phyloP scores from a whole-genome alignment of 1,140 invertebrate genomes.

The Atta colombica region DNA sequence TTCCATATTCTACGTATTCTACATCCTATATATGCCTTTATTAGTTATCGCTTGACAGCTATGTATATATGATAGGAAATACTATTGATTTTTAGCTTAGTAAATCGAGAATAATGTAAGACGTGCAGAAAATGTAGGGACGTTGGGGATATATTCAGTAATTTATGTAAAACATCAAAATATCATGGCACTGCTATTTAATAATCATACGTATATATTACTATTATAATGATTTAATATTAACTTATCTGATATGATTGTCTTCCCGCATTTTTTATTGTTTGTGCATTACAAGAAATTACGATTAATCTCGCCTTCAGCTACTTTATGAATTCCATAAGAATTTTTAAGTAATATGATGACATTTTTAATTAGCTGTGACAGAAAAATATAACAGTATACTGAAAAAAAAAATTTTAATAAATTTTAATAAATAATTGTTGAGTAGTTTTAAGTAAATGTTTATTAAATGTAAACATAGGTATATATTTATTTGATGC shows the following conservation, averaged over 20 bases:
- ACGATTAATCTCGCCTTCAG: neutral
- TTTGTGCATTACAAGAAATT: too few species aligned
- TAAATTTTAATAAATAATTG: too few species aligned
- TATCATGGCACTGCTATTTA: neutral
- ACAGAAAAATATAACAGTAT: too few species aligned
- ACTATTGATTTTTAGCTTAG: neutral
- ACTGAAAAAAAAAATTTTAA: too few species aligned
- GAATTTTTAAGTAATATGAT: neutral
- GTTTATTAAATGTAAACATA: too few species aligned
- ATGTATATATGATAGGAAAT: neutral
- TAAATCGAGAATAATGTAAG: neutral
- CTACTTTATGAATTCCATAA: neutral
- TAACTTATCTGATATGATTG: neutral
- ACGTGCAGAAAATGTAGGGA: neutral
- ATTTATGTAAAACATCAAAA: constrained; percentile 7
- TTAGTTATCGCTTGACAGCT: neutral
- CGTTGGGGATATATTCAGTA: neutral
- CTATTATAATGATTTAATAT: neutral
- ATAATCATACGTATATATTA: neutral
- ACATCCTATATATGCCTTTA: neutral
- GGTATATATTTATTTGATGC: too few species aligned
- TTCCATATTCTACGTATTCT: neutral
- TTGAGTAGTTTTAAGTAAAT: too few species aligned
- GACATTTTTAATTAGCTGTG: neutral
- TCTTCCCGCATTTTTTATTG: too few species aligned